Conservation (phyloP, 2,888 invertebrate species). For the Orthosia incerta region DNA sequence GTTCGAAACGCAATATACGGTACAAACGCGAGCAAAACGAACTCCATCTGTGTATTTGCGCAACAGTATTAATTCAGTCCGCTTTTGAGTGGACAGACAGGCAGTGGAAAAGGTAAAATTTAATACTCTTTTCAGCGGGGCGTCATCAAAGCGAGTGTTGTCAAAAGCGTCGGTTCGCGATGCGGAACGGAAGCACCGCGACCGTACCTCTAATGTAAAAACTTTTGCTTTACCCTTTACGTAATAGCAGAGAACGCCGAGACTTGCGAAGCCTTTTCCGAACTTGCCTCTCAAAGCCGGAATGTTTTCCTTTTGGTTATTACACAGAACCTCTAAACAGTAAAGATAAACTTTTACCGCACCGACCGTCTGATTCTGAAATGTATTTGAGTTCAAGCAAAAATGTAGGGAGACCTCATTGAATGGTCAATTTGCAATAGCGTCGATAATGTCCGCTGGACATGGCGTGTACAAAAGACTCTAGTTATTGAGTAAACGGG, state of each 20-base stretch:
- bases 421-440: constrained; percentile 59
- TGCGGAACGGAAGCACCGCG: constrained; percentile 84
- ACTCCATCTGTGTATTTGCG: constrained; percentile 74
- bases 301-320: constrained; percentile 88
- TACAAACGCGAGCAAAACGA: constrained; percentile 69
- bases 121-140: constrained; percentile 83
- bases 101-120: constrained; percentile 83
- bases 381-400: constrained; percentile 43
- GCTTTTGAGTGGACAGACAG: constrained; percentile 81
- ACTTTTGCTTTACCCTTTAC: constrained; percentile 88
- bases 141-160: constrained; percentile 88
- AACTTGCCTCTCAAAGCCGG: constrained; percentile 87
- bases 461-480: constrained; percentile 62
- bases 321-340: constrained; percentile 75
- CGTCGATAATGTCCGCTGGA: constrained; percentile 60
- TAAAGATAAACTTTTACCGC: constrained; percentile 75
- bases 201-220: constrained; percentile 87
- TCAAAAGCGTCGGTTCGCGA: constrained; percentile 86
- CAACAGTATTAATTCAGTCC: constrained; percentile 81
- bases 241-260: constrained; percentile 81
- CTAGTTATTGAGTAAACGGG: constrained; percentile 71
- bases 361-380: constrained; percentile 50
- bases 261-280: constrained; percentile 86
- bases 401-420: constrained; percentile 37
- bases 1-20: constrained; percentile 61